Evolutionary conservation across 2,888 invertebrate species (phyloP).

Genomic region (Arrhopalites spinosus): DNA sequence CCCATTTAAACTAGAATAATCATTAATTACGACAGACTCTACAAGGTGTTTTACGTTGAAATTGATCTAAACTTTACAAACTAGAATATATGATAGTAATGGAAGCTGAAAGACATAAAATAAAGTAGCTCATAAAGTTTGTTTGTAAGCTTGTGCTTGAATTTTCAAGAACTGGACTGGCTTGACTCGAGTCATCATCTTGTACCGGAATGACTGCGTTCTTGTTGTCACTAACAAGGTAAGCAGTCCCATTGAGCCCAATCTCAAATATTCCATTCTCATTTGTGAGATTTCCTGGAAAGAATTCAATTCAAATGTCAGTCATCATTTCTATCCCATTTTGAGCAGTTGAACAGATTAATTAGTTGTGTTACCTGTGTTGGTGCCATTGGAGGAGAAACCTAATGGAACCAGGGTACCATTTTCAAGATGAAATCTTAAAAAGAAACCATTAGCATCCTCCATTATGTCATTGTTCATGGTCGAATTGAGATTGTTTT

Average conservation of each 20-base stretch:
- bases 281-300: not conserved
- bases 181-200: not conserved
- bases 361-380: constrained; percentile 1
- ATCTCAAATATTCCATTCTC: constrained; percentile 10
- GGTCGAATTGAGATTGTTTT: too few relatives aligned
- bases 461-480: too few relatives aligned
- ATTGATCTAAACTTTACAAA: too few relatives aligned
- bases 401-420: constrained; percentile 14
- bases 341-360: too few relatives aligned
- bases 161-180: too few relatives aligned
- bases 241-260: constrained; percentile 22
- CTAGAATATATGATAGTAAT: too few relatives aligned
- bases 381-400: constrained; percentile 3
- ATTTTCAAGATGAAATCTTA: constrained; percentile 25
- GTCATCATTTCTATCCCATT: not conserved
- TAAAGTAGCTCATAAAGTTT: too few relatives aligned
- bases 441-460: not conserved
- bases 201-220: not conserved
- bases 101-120: too few relatives aligned
- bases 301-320: not conserved
- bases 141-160: too few relatives aligned
- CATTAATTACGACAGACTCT: too few relatives aligned
- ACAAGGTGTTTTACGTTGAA: too few relatives aligned
- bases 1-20: too few relatives aligned
- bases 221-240: constrained; percentile 12